Evolutionary conservation across 2,113 vertebrate species (phyloP).

Genomic region (Nibea coibor): DNA sequence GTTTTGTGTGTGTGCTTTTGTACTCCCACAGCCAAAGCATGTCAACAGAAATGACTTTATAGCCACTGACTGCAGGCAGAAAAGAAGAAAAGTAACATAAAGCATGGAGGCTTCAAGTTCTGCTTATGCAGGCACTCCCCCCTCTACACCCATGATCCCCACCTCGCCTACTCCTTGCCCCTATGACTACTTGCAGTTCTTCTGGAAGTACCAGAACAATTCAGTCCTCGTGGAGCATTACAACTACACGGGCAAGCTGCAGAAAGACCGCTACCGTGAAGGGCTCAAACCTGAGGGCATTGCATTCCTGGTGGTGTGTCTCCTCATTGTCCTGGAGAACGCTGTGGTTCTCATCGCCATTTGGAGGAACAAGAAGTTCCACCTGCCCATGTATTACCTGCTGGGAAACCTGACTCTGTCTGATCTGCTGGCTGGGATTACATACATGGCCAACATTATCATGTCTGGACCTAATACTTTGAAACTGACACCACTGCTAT

Average conservation of each 20-base stretch:
- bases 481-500: conserved; percentile 87
- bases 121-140: conserved; percentile 27
- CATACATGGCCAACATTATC: conserved; percentile 90
- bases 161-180: conserved; percentile 38
- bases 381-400: conserved; percentile 92
- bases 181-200: conserved; percentile 70
- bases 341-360: conserved; percentile 89
- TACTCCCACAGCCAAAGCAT: conserved; percentile 29
- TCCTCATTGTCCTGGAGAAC: conserved; percentile 91
- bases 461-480: conserved; percentile 89
- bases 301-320: conserved; percentile 86
- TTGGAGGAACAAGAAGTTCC: conserved; percentile 92
- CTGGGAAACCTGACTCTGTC: conserved; percentile 92
- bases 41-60: conserved; percentile 61
- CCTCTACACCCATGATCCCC: conserved; percentile 4
- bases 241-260: conserved; percentile 90
- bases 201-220: conserved; percentile 82
- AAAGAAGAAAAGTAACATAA: conserved; percentile 39
- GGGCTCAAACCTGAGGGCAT: conserved; percentile 85
- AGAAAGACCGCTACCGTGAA: conserved; percentile 81
- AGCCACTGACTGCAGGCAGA: conserved; percentile 35
- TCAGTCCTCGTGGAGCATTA: conserved; percentile 87
- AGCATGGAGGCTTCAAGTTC: conserved; percentile 71
- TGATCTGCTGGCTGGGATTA: conserved; percentile 89
- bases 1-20: neutral